A percentile compares a stretch with the other conserved stretches of the same genome.
These are phyloP conservation scores for Myioborus miniatus DNA, from an alignment of 2,797 vertebrate species.

Conservation along the genomic window DNA sequence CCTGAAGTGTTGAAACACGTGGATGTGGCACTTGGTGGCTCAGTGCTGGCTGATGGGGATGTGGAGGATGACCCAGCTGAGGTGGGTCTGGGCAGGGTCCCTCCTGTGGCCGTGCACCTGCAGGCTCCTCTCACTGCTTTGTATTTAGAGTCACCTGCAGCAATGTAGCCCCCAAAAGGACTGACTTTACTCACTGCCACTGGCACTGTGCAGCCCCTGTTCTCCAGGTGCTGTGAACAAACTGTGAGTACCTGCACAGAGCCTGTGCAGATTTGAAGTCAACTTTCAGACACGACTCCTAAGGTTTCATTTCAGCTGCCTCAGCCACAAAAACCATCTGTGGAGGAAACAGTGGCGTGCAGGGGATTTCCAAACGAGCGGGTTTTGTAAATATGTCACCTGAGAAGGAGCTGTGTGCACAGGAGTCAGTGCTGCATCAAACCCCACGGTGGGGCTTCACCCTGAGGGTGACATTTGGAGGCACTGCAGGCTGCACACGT, in stretches of 20 bases:
- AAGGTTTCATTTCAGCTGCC: neutral
- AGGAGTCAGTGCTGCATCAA: neutral
- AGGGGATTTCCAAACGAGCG: neutral
- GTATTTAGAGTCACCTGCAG: neutral
- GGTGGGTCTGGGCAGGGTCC: neutral
- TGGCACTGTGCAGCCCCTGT: neutral
- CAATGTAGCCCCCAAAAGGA: neutral
- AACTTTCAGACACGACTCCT: neutral
- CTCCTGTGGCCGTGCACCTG: neutral
- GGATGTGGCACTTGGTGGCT: neutral
- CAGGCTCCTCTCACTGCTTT: neutral
- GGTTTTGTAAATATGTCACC: neutral
- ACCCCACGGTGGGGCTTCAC: accelerated
- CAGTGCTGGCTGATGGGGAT: neutral
- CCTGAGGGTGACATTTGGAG: neutral
- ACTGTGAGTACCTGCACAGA: neutral
- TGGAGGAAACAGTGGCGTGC: neutral
- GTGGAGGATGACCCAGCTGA: neutral
- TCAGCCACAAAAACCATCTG: neutral
- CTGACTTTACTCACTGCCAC: neutral
- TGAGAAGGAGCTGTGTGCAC: neutral
- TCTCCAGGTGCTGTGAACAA: neutral
- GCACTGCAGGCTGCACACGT: neutral
- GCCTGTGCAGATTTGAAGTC: neutral
- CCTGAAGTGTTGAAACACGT: neutral